Conservation (phyloP, 2,888 invertebrate species). For the Thereva unica region DNA sequence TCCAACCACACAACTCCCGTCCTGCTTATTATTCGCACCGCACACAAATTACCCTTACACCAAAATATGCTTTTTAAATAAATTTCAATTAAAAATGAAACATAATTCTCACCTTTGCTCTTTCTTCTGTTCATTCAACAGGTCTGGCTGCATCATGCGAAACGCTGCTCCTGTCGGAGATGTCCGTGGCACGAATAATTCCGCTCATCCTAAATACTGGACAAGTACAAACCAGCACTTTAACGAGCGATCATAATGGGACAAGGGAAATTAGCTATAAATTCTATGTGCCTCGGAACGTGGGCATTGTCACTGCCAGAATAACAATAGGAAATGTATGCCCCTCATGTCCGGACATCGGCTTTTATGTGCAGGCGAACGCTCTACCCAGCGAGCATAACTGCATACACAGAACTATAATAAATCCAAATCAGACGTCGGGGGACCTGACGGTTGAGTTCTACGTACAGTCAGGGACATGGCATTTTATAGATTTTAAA, state of each 20-base stretch:
- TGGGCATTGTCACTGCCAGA: constrained; percentile 52
- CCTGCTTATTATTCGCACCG: no score
- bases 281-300: constrained; percentile 60
- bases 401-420: constrained; percentile 59
- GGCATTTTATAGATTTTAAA: constrained; percentile 64
- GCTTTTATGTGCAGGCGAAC: constrained; percentile 61
- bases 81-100: no score
- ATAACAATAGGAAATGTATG: constrained; percentile 56
- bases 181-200: constrained; percentile 62
- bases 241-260: constrained; percentile 49
- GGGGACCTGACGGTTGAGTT: constrained; percentile 59
- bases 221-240: constrained; percentile 50
- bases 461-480: constrained; percentile 62
- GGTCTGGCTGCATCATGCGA: constrained; percentile 71
- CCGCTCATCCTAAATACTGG: constrained; percentile 54
- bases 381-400: constrained; percentile 62
- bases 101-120: not conserved
- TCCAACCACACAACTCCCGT: no score
- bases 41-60: no score
- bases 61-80: no score
- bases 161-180: constrained; percentile 67
- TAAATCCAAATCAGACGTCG: constrained; percentile 58
- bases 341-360: constrained; percentile 57
- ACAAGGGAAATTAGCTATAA: constrained; percentile 57
- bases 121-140: constrained; percentile 56